phyloP scores from a whole-genome alignment of 2,113 vertebrate species.

The Sialia sialis region DNA sequence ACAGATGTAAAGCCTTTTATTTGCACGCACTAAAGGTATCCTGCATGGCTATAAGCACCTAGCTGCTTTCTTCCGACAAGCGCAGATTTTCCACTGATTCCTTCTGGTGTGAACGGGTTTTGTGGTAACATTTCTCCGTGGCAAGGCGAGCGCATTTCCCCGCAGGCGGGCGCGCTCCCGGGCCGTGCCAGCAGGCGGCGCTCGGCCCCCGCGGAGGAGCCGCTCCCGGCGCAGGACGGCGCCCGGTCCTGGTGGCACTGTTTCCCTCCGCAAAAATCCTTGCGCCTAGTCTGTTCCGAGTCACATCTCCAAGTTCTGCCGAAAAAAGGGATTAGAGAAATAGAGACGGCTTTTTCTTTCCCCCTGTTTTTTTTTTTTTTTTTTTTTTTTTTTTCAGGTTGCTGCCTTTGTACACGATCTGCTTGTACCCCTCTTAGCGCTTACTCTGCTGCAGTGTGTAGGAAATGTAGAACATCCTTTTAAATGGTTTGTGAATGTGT shows the following conservation, averaged over 20 bases:
- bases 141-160: accelerated
- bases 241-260: accelerated
- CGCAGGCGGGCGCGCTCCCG: accelerated
- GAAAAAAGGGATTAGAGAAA: background rate
- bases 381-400: background rate
- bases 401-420: background rate
- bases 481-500: background rate
- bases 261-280: accelerated
- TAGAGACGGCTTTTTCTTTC: background rate
- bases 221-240: accelerated
- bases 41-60: background rate
- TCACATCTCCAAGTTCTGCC: background rate
- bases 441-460: background rate
- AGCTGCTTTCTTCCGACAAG: background rate
- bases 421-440: background rate
- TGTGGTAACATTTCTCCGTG: background rate
- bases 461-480: background rate
- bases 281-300: accelerated
- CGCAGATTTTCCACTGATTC: background rate
- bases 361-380: no score
- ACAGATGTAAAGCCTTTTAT: background rate
- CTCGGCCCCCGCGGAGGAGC: background rate
- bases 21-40: background rate
- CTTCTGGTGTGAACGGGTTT: background rate
- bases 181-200: background rate